Evolutionary conservation across 2,113 vertebrate species (phyloP).

Genomic region (Calidris pugnax): DNA sequence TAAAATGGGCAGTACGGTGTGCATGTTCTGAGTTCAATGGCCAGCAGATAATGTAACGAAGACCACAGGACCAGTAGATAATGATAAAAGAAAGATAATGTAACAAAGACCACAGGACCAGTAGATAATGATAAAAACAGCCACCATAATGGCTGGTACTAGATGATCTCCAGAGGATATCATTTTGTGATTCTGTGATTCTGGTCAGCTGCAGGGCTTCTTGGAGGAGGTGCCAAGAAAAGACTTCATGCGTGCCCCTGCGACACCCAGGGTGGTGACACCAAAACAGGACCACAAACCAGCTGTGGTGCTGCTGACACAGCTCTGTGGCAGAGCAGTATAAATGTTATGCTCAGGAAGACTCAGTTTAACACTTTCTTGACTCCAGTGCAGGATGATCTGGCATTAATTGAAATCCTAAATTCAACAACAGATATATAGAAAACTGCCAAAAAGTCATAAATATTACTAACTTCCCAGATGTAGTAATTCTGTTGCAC

Average conservation of each 20-base stretch:
- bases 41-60: not conserved
- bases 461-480: not conserved
- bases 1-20: fast-evolving
- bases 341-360: not conserved
- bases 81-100: not conserved
- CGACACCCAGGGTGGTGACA: not conserved
- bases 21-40: fast-evolving
- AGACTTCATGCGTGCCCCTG: not conserved
- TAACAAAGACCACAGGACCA: not conserved
- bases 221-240: not conserved
- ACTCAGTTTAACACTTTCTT: not conserved
- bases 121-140: not conserved
- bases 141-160: not conserved
- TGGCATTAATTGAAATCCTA: not conserved
- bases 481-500: not conserved
- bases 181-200: not conserved
- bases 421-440: not conserved
- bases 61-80: not conserved
- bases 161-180: too few relatives aligned
- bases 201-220: not conserved
- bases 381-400: not conserved
- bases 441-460: not conserved
- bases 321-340: not conserved
- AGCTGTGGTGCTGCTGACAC: not conserved
- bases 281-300: not conserved